These are phyloP conservation scores for Tenthredo distinguenda DNA, from an alignment of 2,888 invertebrate genomes.

Conservation along the genomic window DNA sequence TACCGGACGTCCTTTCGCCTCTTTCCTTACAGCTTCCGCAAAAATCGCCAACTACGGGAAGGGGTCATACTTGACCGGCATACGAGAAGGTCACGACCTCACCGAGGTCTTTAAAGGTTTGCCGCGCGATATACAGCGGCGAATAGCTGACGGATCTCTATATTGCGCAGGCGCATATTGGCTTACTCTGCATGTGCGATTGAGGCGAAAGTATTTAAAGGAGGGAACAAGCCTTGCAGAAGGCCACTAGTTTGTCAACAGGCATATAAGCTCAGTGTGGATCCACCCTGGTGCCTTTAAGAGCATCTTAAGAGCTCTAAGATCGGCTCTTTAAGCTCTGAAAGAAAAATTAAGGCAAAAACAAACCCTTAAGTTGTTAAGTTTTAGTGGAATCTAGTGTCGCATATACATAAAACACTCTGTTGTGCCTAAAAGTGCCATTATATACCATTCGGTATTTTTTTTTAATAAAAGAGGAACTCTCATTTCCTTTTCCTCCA, in stretches of 20 bases:
- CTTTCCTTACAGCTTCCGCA: slow-evolving; percentile 59
- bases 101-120: slow-evolving; percentile 63
- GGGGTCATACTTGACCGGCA: slow-evolving; percentile 72
- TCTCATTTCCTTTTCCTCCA: neutral
- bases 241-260: slow-evolving; percentile 73
- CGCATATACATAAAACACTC: neutral
- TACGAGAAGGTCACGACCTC: slow-evolving; percentile 74
- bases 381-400: slow-evolving; percentile 27
- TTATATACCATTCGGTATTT: neutral
- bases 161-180: slow-evolving; percentile 68
- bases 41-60: slow-evolving; percentile 54
- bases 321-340: slow-evolving; percentile 20
- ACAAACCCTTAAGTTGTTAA: slow-evolving; percentile 1
- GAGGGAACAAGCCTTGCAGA: slow-evolving; percentile 69
- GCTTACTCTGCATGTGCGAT: slow-evolving; percentile 34
- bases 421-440: slow-evolving; percentile 23
- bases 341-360: neutral
- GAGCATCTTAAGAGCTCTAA: slow-evolving; percentile 34
- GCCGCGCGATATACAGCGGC: neutral
- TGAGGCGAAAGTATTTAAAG: slow-evolving; percentile 75
- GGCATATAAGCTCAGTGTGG: slow-evolving; percentile 54
- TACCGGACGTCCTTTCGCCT: slow-evolving; percentile 62
- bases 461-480: neutral
- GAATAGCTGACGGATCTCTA: slow-evolving; percentile 37
- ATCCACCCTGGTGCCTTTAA: slow-evolving; percentile 30